Evolutionary conservation across 2,888 invertebrate species (phyloP).

Genomic region (Willowsia nigromaculata): DNA sequence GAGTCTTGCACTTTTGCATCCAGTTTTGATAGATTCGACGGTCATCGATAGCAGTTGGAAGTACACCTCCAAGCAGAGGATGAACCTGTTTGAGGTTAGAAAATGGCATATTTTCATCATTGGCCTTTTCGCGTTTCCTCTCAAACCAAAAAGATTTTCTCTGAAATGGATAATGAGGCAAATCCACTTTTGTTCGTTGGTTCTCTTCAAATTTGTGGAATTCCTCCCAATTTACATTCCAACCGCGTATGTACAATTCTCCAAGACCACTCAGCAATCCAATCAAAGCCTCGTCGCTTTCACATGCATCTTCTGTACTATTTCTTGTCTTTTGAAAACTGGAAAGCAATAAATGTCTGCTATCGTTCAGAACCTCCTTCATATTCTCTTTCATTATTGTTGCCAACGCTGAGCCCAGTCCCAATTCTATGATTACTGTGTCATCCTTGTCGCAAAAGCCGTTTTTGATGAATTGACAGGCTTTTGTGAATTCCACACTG

Average conservation of each 20-base stretch:
- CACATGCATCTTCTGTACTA: no score
- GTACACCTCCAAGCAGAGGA: slow-evolving; percentile 57
- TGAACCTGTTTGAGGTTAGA: slow-evolving; percentile 23
- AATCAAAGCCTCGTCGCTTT: neutral
- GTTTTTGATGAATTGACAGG: neutral
- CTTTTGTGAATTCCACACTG: neutral
- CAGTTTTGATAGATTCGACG: slow-evolving; percentile 57
- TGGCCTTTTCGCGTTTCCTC: neutral
- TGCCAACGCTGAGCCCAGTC: neutral
- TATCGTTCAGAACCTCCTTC: no score
- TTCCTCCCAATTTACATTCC: slow-evolving; percentile 17
- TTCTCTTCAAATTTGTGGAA: neutral
- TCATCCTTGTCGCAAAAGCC: no score
- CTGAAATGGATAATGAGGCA: slow-evolving; percentile 48
- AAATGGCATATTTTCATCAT: no score
- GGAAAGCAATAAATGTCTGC: no score
- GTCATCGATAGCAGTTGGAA: slow-evolving; percentile 49
- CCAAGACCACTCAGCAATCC: neutral
- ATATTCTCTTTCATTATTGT: neutral
- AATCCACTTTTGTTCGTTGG: neutral
- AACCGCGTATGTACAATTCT: neutral
- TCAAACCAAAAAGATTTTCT: slow-evolving; percentile 56
- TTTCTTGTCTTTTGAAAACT: no score
- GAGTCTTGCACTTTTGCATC: slow-evolving; percentile 51
- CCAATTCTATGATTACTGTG: neutral